These are phyloP conservation scores for Paracyprichromis sp. DNA, from an alignment of 2,113 vertebrate genomes.

Conservation along the genomic window DNA sequence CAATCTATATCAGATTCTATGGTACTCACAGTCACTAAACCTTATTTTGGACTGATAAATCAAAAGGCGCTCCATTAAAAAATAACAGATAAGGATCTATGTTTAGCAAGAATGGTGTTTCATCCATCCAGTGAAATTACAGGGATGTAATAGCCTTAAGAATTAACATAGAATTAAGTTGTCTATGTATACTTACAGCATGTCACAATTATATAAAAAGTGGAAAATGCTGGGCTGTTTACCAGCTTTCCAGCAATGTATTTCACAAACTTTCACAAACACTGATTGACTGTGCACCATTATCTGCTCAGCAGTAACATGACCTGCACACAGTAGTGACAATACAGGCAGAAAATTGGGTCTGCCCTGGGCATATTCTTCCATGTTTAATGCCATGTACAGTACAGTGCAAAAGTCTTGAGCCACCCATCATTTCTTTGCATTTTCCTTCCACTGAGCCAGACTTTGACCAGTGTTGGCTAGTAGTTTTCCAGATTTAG, in stretches of 20 bases:
- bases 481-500: not conserved
- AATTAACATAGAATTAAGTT: not conserved
- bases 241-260: not conserved
- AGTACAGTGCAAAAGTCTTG: not conserved
- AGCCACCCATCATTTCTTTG: not conserved
- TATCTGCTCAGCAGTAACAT: not conserved
- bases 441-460: not conserved
- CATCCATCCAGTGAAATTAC: not conserved
- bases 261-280: not conserved
- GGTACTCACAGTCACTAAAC: not conserved
- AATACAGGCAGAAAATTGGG: not conserved
- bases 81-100: not conserved
- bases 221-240: not conserved
- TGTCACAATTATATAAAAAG: not conserved
- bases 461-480: not conserved
- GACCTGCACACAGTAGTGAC: not conserved
- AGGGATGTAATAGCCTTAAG: not conserved
- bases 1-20: not conserved
- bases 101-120: not conserved
- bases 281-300: not conserved
- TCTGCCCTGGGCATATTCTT: not conserved
- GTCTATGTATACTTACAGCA: not conserved
- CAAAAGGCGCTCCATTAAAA: not conserved
- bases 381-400: not conserved
- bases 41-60: not conserved